Conservation (phyloP, 2,113 vertebrate genomes). For the Epinephelus cyanopodus region DNA sequence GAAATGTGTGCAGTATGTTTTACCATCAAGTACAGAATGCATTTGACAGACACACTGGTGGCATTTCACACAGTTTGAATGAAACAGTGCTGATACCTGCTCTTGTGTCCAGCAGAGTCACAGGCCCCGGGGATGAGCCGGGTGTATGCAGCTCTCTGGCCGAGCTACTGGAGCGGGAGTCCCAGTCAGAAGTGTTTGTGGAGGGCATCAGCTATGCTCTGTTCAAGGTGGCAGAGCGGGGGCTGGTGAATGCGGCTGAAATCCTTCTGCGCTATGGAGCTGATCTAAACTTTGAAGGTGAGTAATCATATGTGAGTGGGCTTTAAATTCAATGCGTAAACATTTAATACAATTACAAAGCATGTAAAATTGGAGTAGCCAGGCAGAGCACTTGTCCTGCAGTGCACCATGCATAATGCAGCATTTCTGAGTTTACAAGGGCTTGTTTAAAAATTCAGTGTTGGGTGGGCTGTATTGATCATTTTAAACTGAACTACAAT, state of each 20-base stretch:
- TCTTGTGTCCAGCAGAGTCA: conserved; percentile 67
- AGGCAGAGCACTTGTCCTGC: background rate
- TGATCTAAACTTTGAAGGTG: conserved; percentile 93
- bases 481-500: background rate
- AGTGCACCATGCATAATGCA: background rate
- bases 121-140: conserved; percentile 70
- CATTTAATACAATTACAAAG: background rate
- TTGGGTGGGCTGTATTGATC: background rate
- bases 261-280: conserved; percentile 89
- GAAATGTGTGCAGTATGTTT: too few relatives aligned
- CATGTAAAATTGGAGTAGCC: background rate
- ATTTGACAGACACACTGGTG: background rate
- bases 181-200: conserved; percentile 88
- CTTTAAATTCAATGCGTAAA: background rate
- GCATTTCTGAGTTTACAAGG: background rate
- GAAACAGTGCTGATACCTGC: background rate
- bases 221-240: conserved; percentile 90
- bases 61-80: background rate
- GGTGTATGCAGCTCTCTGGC: conserved; percentile 78
- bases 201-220: conserved; percentile 93
- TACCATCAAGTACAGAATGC: background rate
- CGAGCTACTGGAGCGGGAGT: conserved; percentile 89
- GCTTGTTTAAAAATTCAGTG: background rate
- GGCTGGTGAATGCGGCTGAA: conserved; percentile 83
- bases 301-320: background rate